Conservation (phyloP, 2,888 invertebrate species). For the Pyrocoelia pectoralis region DNA sequence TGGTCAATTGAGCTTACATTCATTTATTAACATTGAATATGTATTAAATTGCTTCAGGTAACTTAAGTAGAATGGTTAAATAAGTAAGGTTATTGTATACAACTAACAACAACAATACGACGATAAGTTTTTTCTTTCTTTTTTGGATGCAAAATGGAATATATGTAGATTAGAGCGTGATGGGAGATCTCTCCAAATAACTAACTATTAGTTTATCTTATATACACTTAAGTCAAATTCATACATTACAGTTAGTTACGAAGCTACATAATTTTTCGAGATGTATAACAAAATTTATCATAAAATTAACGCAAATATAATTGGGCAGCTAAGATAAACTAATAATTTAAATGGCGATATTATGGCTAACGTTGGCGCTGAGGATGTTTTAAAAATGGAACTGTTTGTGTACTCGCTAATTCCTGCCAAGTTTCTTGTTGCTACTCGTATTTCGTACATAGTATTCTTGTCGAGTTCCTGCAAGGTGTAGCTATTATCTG, state of each 20-base stretch:
- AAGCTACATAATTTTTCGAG: constrained; percentile 23
- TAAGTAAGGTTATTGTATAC: not conserved
- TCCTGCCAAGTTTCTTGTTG: constrained; percentile 66
- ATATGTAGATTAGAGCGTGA: constrained; percentile 17
- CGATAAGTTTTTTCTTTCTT: not conserved
- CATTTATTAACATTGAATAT: constrained; percentile 6
- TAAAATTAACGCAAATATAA: constrained; percentile 17
- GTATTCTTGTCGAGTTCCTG: constrained; percentile 61
- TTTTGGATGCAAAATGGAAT: not conserved
- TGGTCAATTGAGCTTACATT: not conserved
- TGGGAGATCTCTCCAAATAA: constrained; percentile 17
- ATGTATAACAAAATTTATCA: constrained; percentile 27
- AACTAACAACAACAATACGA: constrained; percentile 5
- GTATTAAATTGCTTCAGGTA: constrained; percentile 7
- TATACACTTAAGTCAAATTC: constrained; percentile 28
- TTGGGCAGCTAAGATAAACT: constrained; percentile 18
- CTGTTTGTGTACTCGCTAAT: constrained; percentile 55
- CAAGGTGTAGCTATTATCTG: constrained; percentile 63
- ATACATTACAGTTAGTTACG: constrained; percentile 22
- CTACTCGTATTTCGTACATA: constrained; percentile 64
- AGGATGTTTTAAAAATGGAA: constrained; percentile 48
- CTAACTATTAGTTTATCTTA: constrained; percentile 18
- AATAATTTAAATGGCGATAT: constrained; percentile 5
- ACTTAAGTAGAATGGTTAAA: constrained; percentile 6
- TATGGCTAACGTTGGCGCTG: constrained; percentile 25